Evolutionary conservation across 2,888 invertebrate species (phyloP).

Genomic region (Hirtodrosophila trivittata): DNA sequence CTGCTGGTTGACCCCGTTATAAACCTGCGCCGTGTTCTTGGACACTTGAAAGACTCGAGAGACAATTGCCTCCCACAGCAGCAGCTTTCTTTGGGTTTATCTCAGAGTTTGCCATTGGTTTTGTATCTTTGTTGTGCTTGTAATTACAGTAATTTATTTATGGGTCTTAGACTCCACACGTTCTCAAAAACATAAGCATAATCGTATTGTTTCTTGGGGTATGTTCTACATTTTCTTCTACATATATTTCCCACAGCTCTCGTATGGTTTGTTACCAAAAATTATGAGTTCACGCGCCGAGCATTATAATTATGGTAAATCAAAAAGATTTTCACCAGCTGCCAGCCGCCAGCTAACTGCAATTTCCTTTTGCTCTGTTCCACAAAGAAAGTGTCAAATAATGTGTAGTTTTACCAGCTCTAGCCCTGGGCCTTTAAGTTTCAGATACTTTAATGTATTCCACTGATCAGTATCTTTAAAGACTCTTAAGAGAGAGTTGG

Average conservation of each 20-base stretch:
- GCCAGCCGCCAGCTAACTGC: too few relatives aligned
- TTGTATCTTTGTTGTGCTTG: conserved; percentile 14
- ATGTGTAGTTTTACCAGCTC: conserved; percentile 11
- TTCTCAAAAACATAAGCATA: conserved; percentile 50
- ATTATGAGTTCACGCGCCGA: conserved; percentile 32
- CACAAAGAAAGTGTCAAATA: conserved; percentile 48
- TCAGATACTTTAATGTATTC: background rate
- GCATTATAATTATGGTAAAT: conserved; percentile 32
- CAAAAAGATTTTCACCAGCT: conserved; percentile 32
- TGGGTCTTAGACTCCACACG: conserved; percentile 47
- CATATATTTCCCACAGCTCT: conserved; percentile 14
- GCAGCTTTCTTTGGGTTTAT: conserved; percentile 59
- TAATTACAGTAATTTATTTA: conserved; percentile 71
- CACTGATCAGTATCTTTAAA: background rate
- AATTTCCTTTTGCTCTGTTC: conserved; percentile 11
- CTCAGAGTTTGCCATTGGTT: conserved; percentile 33
- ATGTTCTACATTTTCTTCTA: conserved; percentile 41
- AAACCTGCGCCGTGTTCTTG: conserved; percentile 49
- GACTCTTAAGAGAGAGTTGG: background rate
- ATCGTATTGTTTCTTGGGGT: conserved; percentile 29
- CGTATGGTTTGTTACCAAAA: background rate
- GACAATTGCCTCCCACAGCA: conserved; percentile 72
- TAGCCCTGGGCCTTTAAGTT: conserved; percentile 39
- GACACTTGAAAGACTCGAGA: conserved; percentile 49
- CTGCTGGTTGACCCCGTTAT: conserved; percentile 75